Evolutionary conservation across 2,113 vertebrate species (phyloP).

Genomic region (Penelope pileata): DNA sequence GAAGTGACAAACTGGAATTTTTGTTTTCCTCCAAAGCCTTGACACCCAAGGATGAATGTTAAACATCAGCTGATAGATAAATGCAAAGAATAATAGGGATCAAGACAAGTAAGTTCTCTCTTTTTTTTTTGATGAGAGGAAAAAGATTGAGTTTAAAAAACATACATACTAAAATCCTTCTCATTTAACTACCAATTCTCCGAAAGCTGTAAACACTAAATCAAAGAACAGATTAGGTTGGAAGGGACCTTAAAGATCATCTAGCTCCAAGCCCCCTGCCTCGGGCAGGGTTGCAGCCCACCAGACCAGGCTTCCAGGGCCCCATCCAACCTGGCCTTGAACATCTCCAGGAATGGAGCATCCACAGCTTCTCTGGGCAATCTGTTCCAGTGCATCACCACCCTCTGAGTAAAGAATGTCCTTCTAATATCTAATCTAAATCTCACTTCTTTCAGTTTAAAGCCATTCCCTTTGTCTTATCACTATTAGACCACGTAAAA

Average conservation of each 20-base stretch:
- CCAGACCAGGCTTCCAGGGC: neutral
- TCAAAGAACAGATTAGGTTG: neutral
- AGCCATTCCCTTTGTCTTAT: no score
- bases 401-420: no score
- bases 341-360: neutral
- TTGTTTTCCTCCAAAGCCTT: neutral
- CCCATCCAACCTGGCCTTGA: neutral
- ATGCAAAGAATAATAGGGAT: neutral
- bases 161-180: neutral
- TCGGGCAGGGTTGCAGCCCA: no score
- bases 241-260: no score
- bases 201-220: neutral
- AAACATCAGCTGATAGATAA: neutral
- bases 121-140: neutral
- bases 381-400: no score
- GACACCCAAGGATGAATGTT: neutral
- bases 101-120: neutral
- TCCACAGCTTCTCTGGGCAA: neutral
- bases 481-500: no score
- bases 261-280: no score
- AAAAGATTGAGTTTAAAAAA: neutral
- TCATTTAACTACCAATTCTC: neutral
- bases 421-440: no score
- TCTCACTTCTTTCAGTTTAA: no score
- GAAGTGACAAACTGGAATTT: neutral